Evolutionary conservation across 1,140 invertebrate species (phyloP).

Genomic region (Neodiprion virginianus): DNA sequence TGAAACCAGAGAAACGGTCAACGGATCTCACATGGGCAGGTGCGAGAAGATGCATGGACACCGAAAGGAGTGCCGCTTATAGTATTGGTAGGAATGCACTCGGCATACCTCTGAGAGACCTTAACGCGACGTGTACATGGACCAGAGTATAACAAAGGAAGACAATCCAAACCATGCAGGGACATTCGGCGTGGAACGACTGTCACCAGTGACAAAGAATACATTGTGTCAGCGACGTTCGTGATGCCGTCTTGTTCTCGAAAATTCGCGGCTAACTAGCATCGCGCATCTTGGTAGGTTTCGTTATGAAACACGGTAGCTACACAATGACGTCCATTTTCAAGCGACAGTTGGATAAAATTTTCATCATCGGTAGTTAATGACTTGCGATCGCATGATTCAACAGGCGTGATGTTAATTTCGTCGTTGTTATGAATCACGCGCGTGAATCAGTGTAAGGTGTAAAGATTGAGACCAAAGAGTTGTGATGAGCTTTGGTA

Average conservation of each 20-base stretch:
- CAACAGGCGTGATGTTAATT: not conserved
- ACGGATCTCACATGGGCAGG: not conserved
- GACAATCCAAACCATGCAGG: not conserved
- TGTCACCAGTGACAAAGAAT: not conserved
- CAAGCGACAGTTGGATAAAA: not conserved
- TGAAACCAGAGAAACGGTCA: not conserved
- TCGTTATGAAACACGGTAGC: not conserved
- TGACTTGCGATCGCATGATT: not conserved
- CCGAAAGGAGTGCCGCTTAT: not conserved
- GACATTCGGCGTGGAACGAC: not conserved
- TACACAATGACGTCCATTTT: not conserved
- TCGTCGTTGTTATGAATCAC: not conserved
- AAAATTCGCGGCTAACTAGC: not conserved
- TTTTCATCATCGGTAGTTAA: not conserved
- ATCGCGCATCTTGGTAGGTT: not conserved
- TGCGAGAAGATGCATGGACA: not conserved
- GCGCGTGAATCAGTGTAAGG: not conserved
- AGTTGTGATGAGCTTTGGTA: not conserved
- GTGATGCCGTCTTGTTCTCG: not conserved
- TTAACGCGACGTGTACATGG: no score
- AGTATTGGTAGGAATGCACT: not conserved
- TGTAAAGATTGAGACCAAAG: not conserved
- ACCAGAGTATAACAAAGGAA: not conserved
- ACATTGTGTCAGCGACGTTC: not conserved
- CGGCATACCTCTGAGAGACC: not conserved